phyloP scores from a whole-genome alignment of 1,140 invertebrate genomes.

The Uloborus diversus region DNA sequence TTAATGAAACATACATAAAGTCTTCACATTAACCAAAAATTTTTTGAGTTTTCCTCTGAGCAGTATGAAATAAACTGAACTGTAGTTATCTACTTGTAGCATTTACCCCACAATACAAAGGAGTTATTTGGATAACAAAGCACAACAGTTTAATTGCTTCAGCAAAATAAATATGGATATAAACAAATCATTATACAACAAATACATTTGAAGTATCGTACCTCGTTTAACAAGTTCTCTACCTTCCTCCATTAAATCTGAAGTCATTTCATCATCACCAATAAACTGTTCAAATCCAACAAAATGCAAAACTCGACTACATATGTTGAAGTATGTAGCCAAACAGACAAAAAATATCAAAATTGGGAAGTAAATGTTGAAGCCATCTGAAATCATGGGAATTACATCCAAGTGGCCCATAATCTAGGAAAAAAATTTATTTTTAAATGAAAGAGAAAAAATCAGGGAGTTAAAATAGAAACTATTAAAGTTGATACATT shows the following conservation, averaged over 20 bases:
- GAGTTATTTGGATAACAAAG: no score
- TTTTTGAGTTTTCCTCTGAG: no score
- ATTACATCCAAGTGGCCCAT: slow-evolving; percentile 99
- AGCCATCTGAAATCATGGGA: slow-evolving; percentile 95
- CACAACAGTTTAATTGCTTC: no score
- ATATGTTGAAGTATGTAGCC: slow-evolving; percentile 95
- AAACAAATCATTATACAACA: no score
- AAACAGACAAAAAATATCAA: slow-evolving; percentile 92
- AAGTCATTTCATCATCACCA: slow-evolving; percentile 90
- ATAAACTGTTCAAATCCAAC: slow-evolving; percentile 97
- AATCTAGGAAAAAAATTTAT: slow-evolving; percentile 73
- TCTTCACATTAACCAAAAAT: no score
- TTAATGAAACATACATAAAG: no score
- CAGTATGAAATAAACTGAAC: no score
- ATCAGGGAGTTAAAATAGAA: slow-evolving; percentile 7
- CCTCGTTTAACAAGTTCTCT: slow-evolving; percentile 81
- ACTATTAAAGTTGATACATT: neutral
- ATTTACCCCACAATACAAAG: no score
- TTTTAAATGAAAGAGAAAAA: neutral
- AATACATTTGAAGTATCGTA: neutral
- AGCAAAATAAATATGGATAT: no score
- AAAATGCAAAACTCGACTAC: slow-evolving; percentile 81
- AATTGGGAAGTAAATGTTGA: slow-evolving; percentile 99
- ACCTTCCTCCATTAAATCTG: slow-evolving; percentile 92
- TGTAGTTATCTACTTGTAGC: no score